These are phyloP conservation scores for Leptoteleia sp. DNA, from an alignment of 1,140 invertebrate genomes.

Conservation along the genomic window DNA sequence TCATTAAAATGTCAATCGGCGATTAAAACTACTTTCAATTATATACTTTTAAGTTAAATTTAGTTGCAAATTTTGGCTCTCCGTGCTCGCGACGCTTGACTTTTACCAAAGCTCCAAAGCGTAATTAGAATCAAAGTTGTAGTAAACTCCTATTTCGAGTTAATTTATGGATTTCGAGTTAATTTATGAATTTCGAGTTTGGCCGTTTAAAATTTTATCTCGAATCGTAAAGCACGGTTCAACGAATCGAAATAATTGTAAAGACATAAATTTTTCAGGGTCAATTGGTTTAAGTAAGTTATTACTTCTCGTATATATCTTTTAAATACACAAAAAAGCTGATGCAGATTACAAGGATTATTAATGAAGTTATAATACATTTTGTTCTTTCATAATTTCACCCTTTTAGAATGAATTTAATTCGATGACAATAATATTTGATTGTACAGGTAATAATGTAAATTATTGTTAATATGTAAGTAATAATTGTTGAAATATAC, in stretches of 20 bases:
- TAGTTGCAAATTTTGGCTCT: constrained; percentile 22
- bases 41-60: constrained; percentile 10
- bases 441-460: too few relatives aligned
- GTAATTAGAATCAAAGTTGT: constrained; percentile 25
- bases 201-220: constrained; percentile 2
- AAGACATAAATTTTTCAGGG: neutral
- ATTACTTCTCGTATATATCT: too few relatives aligned
- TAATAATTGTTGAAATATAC: too few relatives aligned
- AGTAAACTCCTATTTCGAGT: constrained; percentile 23
- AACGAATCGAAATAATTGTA: constrained; percentile 2
- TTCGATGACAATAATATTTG: too few relatives aligned
- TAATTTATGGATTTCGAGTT: constrained; percentile 28
- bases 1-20: neutral
- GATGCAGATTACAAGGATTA: too few relatives aligned
- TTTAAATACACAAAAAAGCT: too few relatives aligned
- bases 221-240: neutral
- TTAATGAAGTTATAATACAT: too few relatives aligned
- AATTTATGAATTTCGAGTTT: constrained; percentile 7
- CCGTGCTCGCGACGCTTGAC: neutral
- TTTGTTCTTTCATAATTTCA: too few relatives aligned
- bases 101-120: neutral
- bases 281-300: neutral
- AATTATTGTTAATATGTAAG: too few relatives aligned
- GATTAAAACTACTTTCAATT: constrained; percentile 1
- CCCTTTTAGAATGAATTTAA: too few relatives aligned